A percentile compares a stretch with the other conserved stretches of the same genome.
Evolutionary conservation across 2,797 vertebrate species (phyloP).

Genomic region (Hydrophis major): DNA sequence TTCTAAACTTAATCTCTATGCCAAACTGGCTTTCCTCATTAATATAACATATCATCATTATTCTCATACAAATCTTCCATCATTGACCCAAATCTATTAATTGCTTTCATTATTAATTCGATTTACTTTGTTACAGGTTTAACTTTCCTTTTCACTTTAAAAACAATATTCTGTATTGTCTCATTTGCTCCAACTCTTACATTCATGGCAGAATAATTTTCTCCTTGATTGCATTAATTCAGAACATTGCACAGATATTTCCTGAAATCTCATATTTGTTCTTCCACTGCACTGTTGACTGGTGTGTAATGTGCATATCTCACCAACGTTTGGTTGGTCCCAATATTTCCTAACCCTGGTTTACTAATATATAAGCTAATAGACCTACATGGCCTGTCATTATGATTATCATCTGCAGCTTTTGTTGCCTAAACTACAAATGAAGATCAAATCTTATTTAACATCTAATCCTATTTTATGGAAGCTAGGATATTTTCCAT

Average conservation of each 20-base stretch:
- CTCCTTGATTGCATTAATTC: neutral
- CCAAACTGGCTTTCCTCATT: neutral
- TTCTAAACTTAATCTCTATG: neutral
- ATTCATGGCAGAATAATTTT: neutral
- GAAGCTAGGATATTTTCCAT: neutral
- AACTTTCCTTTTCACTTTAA: neutral
- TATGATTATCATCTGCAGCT: neutral
- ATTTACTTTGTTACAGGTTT: neutral
- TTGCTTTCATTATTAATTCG: neutral
- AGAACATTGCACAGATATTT: neutral
- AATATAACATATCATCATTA: neutral
- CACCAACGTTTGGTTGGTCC: neutral
- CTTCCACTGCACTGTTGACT: neutral
- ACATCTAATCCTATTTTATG: neutral
- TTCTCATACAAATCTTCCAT: neutral
- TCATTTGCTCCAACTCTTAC: neutral
- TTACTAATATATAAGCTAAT: neutral
- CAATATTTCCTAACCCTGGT: neutral
- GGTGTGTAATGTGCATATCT: neutral
- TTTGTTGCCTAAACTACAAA: neutral
- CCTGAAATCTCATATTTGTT: neutral
- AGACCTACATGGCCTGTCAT: neutral
- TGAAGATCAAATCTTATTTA: neutral
- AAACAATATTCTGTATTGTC: neutral
- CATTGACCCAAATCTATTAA: neutral